These are phyloP conservation scores for Leptinotarsa peninsularis DNA, from an alignment of 2,888 invertebrate species.

Conservation along the genomic window DNA sequence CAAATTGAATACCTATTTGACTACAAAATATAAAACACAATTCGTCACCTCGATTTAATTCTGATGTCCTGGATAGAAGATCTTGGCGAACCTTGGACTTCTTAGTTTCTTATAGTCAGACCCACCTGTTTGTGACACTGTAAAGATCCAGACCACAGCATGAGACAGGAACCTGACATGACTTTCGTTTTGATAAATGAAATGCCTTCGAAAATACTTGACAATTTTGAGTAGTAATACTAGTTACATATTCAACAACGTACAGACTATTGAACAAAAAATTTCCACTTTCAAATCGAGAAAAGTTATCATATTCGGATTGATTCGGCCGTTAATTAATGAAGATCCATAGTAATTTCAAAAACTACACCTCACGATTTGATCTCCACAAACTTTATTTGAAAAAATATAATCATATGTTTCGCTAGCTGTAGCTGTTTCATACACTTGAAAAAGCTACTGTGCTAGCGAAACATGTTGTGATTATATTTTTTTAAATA, in stretches of 20 bases:
- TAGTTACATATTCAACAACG: neutral
- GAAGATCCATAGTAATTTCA: no score
- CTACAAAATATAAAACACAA: conserved; percentile 23
- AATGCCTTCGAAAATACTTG: conserved; percentile 29
- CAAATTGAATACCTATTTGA: conserved; percentile 24
- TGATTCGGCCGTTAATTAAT: no score
- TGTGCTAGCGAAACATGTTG: no score
- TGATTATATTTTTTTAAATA: no score
- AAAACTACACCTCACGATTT: no score
- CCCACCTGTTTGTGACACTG: conserved; percentile 59
- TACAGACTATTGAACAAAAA: neutral
- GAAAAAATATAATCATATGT: no score
- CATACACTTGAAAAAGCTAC: no score
- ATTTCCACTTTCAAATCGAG: conserved; percentile 21
- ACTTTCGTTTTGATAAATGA: conserved; percentile 17
- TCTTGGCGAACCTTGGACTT: conserved; percentile 21
- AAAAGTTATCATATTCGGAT: neutral
- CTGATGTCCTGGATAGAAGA: conserved; percentile 17
- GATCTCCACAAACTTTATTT: no score
- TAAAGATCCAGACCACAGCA: conserved; percentile 59
- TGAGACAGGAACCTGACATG: conserved; percentile 41
- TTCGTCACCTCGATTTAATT: conserved; percentile 39
- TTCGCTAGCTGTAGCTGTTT: no score
- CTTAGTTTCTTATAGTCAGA: conserved; percentile 40
- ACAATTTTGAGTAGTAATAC: neutral